Conservation (phyloP, 1,140 invertebrate genomes). For the Plutomurus gul region DNA sequence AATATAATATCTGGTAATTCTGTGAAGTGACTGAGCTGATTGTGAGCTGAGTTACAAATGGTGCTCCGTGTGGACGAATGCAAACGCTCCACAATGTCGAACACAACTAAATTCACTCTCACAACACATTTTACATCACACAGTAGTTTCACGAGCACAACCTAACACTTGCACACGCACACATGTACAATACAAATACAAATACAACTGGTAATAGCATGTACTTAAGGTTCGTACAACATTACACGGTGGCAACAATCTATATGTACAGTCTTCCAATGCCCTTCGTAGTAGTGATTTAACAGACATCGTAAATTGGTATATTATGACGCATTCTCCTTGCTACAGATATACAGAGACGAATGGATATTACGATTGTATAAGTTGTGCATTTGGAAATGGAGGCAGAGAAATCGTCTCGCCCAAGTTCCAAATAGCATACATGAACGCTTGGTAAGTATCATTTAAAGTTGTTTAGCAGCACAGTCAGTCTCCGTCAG, state of each 20-base stretch:
- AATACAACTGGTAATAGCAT: too few species aligned
- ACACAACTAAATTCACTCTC: too few species aligned
- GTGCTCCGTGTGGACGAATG: background rate
- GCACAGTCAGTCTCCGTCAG: background rate
- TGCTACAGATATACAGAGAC: background rate
- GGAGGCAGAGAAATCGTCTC: background rate
- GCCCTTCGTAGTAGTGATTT: background rate
- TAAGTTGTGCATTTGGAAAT: background rate
- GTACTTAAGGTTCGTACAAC: too few species aligned
- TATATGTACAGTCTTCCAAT: too few species aligned
- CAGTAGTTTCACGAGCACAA: too few species aligned
- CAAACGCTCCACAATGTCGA: too few species aligned
- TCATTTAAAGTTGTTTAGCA: background rate
- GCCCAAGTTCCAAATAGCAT: background rate
- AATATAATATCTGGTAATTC: too few species aligned
- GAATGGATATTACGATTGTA: background rate
- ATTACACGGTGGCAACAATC: too few species aligned
- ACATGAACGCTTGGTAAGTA: background rate
- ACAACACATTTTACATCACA: too few species aligned
- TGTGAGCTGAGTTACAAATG: slow-evolving; percentile 2
- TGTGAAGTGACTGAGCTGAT: background rate
- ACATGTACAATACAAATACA: too few species aligned
- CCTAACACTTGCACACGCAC: too few species aligned
- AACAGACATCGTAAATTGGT: slow-evolving; percentile 11
- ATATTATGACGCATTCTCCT: background rate